Evolutionary conservation across 2,888 invertebrate genomes (phyloP), one percentile per base, ranked within the genome.

Genomic region (Plemyria rubiginata): DNA sequence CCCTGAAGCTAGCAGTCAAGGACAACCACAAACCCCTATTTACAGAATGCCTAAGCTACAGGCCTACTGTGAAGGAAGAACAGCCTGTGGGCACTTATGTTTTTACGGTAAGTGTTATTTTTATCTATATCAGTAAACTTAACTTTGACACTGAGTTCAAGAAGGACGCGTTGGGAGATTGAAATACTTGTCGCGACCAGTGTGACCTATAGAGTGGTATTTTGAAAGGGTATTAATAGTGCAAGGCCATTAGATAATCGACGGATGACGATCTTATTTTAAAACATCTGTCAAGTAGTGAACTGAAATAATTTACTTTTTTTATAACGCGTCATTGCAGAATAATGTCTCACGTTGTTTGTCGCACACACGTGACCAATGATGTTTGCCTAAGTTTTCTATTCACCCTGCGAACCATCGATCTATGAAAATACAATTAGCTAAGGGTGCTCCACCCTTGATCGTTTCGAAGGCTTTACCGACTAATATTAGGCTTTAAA

Each of bases 1-100:
- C 85, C 60, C 84, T 85, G 71, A 91, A 92, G 80, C 80, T 92
- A 46, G 84, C 89, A 4, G 91, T 92, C 40, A 92, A 91, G 85
- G 94, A 97, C 87, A 97, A 97, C 87, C 96, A 97, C 83, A 98
- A 98, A 80, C 98, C 98, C 1, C 94, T 96, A 65, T 98, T 98
- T 87, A 95, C 94, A 46, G 94, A 97, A 74, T 99, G 99, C 88
- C 94, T 95, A 60, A 94, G 93, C 74, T 98, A 98, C 88, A 95
- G 94, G 76, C 97, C 97, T 0, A 93, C 94, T 32, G 96, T 98
- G 22, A 95, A 96, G 79, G 98, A 98, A 88, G 96, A 96, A 76
- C 95, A 96, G 80, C 93, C 94, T 0, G 88, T 94, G 41, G 96
- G 95, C 60, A 96, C 96, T 0, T 94, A 93, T 70, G 97, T 99